Base-by-base conservation (phyloP, 1,140 invertebrate species). In the Brachionus manjavacas region DNA sequence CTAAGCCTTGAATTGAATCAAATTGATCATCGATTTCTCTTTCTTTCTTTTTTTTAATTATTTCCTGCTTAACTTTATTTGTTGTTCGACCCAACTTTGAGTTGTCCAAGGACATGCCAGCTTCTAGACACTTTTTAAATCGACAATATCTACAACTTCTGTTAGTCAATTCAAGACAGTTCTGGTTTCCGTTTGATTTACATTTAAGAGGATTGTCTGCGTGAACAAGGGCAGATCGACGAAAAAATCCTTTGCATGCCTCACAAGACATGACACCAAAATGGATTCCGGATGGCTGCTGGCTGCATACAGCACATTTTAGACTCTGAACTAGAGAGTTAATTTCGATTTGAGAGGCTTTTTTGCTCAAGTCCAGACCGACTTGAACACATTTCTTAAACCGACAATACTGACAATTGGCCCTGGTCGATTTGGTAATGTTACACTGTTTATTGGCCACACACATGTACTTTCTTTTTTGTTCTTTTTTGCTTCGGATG, bases 31-130 rank as follows among this genome's bases (percentile, higher is more conserved):
- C 25, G 7, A 39, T n/a, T 68, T 39, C 25, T 31, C 31, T 12
- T 14, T 68, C 31, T 68, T 68, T 68, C 70, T 74, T 74, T 23
- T 74, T 74, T 2, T 41, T 23, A 43, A 76, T 76, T 49, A 76
- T 76, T 76, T 76, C 72, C 25, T 76, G 72, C 12, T 76, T 76
- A 12, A 76, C 72, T 76, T 76, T 76, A n/a, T 76, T 76, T 20
- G 72, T 49, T 12, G 72, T 76, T 2, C 72, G 39, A 7, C 72
- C 72, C 4, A 76, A 39, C 25, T 76, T 76, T 4, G 41, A 89
- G 95, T 95, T 94, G 93, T 98, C 96, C 88, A 98, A 92, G 85
- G 97, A 96, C 97, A 99, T 99, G 88, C 97, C 96, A 91, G 98
- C 95, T 88, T 95, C 93, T 85, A 99, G 94, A 90, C 97, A 99